phyloP scores from a whole-genome alignment of 53 echinoderm and acorn worm genomes.

The Holothuria leucospilota region DNA sequence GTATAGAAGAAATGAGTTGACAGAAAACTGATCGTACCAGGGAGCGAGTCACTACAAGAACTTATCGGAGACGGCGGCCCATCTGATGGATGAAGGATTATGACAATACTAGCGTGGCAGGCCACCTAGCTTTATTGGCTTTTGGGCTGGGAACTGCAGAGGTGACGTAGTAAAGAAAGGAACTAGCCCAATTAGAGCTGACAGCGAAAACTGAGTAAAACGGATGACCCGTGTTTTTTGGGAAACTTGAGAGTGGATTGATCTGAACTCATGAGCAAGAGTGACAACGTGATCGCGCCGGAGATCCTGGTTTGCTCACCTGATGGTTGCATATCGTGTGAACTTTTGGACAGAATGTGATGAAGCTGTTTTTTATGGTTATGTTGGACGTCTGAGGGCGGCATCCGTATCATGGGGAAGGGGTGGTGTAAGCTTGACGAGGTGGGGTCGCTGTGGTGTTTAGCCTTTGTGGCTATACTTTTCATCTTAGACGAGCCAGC shows the following conservation, averaged over 20 bases:
- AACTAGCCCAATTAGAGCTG: too few species aligned
- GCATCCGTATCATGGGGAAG: not conserved
- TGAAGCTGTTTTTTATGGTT: not conserved
- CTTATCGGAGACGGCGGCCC: constrained; percentile 8
- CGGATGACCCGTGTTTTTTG: not conserved
- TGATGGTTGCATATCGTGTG: not conserved
- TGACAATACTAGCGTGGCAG: constrained; percentile 9
- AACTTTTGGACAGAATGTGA: not conserved
- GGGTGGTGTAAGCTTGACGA: constrained; percentile 16
- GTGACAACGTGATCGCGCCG: not conserved
- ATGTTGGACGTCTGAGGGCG: not conserved
- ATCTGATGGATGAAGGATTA: not conserved
- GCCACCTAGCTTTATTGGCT: constrained; percentile 3
- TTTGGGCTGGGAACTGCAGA: not conserved
- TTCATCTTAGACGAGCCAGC: too few species aligned
- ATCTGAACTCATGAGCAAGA: constrained; percentile 8
- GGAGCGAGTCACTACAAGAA: too few species aligned
- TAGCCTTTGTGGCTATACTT: too few species aligned
- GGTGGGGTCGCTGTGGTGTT: too few species aligned
- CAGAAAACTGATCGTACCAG: too few species aligned
- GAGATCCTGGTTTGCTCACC: not conserved
- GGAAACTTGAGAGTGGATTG: not conserved
- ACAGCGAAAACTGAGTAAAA: too few species aligned
- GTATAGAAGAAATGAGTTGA: too few species aligned
- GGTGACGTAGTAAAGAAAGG: not conserved